Conservation (phyloP, 2,888 invertebrate species). For the Thumatha senex region DNA sequence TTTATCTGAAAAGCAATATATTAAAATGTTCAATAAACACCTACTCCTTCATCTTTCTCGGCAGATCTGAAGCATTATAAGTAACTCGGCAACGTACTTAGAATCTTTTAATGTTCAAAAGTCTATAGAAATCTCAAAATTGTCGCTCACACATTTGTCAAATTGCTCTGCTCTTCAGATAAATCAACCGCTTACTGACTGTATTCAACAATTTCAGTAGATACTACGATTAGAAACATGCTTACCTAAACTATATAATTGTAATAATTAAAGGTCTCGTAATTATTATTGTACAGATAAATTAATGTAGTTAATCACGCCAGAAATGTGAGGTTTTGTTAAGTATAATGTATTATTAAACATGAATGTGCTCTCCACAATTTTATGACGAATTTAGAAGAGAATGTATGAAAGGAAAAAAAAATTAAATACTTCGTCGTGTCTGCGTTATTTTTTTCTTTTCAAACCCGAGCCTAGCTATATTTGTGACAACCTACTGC, state of each 20-base stretch:
- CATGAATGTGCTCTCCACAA: constrained; percentile 82
- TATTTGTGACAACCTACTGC: neutral
- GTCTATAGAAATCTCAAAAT: constrained; percentile 5
- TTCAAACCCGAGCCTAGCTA: constrained; percentile 31
- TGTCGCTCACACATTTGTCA: constrained; percentile 13
- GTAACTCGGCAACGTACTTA: constrained; percentile 59
- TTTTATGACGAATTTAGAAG: constrained; percentile 83
- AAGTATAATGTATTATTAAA: constrained; percentile 80
- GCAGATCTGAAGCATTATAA: constrained; percentile 14
- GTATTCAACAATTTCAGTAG: constrained; percentile 66
- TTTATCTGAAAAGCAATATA: constrained; percentile 53
- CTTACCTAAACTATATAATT: constrained; percentile 70
- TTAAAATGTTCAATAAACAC: constrained; percentile 19
- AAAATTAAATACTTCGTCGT: constrained; percentile 83
- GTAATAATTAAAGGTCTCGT: constrained; percentile 80
- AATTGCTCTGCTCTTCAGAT: constrained; percentile 54
- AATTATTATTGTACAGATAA: constrained; percentile 82
- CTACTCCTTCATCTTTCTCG: constrained; percentile 9
- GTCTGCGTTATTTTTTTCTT: constrained; percentile 73
- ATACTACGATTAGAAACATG: constrained; percentile 65
- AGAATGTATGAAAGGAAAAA: constrained; percentile 80
- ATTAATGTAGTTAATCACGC: constrained; percentile 81
- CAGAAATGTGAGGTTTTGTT: constrained; percentile 80
- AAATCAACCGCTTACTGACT: constrained; percentile 37
- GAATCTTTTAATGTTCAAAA: constrained; percentile 24